A percentile compares a stretch with the other conserved stretches of the same genome.
Evolutionary conservation across 2,797 vertebrate genomes (phyloP).

Genomic region (Lacerta bilineata): DNA sequence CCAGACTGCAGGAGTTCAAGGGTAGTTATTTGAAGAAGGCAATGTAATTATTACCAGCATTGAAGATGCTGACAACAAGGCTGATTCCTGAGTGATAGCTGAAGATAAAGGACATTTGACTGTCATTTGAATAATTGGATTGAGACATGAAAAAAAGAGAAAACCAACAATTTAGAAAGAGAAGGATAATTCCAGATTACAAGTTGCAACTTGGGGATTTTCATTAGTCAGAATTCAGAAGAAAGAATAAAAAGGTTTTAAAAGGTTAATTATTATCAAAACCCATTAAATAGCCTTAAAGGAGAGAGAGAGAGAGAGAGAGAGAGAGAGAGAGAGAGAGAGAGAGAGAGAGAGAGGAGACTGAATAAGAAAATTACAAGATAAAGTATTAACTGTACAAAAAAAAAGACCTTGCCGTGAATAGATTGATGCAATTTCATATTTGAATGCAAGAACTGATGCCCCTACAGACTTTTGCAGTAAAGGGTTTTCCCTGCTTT

Average conservation of each 20-base stretch:
- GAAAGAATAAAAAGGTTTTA: conserved; percentile 41
- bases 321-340: neutral
- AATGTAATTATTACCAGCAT: conserved; percentile 56
- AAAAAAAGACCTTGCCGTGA: conserved; percentile 17
- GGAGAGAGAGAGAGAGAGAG: conserved; percentile 10
- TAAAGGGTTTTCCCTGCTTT: conserved; percentile 28
- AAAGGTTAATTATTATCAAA: conserved; percentile 51
- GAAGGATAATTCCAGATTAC: conserved; percentile 46
- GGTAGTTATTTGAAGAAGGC: conserved; percentile 42
- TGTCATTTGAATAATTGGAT: conserved; percentile 55
- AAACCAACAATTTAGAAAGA: conserved; percentile 45
- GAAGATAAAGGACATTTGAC: conserved; percentile 46
- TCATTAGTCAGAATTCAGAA: conserved; percentile 32
- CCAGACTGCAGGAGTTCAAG: conserved; percentile 49
- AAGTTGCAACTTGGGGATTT: conserved; percentile 44
- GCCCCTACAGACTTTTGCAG: neutral
- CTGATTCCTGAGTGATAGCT: conserved; percentile 50
- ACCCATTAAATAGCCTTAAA: conserved; percentile 19
- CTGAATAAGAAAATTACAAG: conserved; percentile 41
- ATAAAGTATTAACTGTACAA: conserved; percentile 19
- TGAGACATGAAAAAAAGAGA: conserved; percentile 49
- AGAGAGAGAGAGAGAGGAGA: neutral
- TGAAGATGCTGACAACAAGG: conserved; percentile 52
- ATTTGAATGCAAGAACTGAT: neutral
- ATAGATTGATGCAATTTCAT: conserved; percentile 16